A percentile compares a stretch with the other conserved stretches of the same genome.
phyloP scores from a whole-genome alignment of 2,113 vertebrate genomes.

The Chroicocephalus ridibundus region DNA sequence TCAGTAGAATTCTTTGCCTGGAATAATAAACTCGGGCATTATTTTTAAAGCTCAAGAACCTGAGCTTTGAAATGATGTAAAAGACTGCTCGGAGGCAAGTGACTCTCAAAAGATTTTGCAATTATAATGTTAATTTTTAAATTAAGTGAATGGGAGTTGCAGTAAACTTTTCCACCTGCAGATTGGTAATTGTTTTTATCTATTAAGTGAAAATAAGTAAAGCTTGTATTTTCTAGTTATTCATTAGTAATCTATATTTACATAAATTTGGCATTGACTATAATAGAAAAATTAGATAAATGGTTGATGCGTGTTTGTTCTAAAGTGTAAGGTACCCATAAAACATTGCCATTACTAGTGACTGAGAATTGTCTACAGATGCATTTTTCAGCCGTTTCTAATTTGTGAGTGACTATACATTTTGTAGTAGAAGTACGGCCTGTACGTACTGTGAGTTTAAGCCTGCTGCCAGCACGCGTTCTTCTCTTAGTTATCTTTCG shows the following conservation, averaged over 20 bases:
- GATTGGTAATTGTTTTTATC: constrained; percentile 28
- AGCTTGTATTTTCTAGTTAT: not conserved
- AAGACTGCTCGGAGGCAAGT: constrained; percentile 15
- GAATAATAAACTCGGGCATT: constrained; percentile 14
- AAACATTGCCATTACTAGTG: not conserved
- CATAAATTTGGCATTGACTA: not conserved
- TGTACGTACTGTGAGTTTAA: not conserved
- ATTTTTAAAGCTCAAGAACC: constrained; percentile 44
- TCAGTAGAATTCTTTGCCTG: not conserved
- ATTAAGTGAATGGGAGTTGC: not conserved
- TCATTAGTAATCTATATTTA: not conserved
- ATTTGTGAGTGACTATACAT: not conserved
- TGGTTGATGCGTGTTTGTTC: not conserved
- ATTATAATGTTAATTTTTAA: constrained; percentile 27
- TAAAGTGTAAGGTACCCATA: not conserved
- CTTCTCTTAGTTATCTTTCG: not conserved
- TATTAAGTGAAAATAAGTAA: constrained; percentile 5
- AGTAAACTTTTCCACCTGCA: constrained; percentile 31
- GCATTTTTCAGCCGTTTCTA: not conserved
- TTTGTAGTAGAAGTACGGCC: not conserved
- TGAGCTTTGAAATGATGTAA: constrained; percentile 30
- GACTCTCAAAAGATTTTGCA: constrained; percentile 33
- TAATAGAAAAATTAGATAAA: not conserved
- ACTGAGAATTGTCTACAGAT: not conserved
- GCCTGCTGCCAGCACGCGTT: fast-evolving